Evolutionary conservation across 2,113 vertebrate species (phyloP).

Genomic region (Tragelaphus strepsiceros): DNA sequence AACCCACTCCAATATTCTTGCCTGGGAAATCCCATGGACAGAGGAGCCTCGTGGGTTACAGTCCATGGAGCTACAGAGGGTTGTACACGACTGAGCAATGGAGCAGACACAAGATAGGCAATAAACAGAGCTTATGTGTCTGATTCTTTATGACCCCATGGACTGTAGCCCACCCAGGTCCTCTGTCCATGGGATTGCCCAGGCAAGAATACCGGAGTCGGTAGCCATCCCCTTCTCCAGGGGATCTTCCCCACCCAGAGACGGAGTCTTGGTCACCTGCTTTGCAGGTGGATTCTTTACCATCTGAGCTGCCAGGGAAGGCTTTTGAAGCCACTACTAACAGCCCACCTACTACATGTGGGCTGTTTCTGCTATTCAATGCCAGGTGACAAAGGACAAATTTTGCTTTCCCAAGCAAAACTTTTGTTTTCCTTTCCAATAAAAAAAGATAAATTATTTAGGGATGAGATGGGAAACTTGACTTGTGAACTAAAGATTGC

Average conservation of each 20-base stretch:
- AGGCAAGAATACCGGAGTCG: neutral
- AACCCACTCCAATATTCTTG: neutral
- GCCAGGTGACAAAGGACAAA: neutral
- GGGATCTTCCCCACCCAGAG: neutral
- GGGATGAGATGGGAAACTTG: neutral
- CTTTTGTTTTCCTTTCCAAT: neutral
- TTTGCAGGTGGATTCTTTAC: neutral
- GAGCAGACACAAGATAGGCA: neutral
- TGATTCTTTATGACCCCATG: neutral
- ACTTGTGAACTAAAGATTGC: neutral
- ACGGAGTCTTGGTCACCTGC: neutral
- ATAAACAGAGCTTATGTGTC: neutral
- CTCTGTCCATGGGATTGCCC: neutral
- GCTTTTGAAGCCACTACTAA: neutral
- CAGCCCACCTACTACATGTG: fast-evolving
- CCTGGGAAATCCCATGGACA: neutral
- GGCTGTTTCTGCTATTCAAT: neutral
- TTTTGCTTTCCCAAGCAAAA: neutral
- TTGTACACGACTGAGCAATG: neutral
- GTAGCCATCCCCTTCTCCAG: neutral
- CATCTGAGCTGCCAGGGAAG: neutral
- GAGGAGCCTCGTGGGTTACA: neutral
- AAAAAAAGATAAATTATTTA: neutral
- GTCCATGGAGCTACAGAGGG: neutral
- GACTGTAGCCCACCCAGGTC: neutral